These are phyloP conservation scores for Xiphorhynchus elegans DNA, from an alignment of 2,113 vertebrate genomes.

Conservation along the genomic window DNA sequence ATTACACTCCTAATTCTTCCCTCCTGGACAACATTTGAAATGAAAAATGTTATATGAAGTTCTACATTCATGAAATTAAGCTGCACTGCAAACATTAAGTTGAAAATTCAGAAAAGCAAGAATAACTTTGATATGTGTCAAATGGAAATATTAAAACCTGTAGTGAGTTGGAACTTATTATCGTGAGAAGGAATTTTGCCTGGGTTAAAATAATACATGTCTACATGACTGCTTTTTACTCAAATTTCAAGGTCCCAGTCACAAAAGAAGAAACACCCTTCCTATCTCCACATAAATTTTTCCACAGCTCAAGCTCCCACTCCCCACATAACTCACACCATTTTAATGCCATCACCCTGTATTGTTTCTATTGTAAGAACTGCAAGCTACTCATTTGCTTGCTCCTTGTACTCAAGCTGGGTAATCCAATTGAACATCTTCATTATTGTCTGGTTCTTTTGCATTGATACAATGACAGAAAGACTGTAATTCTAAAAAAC, in stretches of 20 bases:
- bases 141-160: background rate
- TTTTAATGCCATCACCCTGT: background rate
- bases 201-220: background rate
- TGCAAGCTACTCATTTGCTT: background rate
- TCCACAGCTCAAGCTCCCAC: background rate
- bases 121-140: background rate
- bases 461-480: background rate
- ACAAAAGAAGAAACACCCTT: background rate
- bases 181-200: background rate
- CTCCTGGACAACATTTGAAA: background rate
- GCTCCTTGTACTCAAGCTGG: background rate
- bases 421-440: background rate
- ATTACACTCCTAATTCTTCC: background rate
- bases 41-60: background rate
- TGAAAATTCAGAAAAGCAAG: background rate
- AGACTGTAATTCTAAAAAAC: background rate
- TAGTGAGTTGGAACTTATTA: background rate
- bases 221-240: background rate
- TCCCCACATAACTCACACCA: background rate
- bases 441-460: background rate
- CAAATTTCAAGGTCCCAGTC: background rate
- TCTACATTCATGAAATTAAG: background rate
- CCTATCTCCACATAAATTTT: background rate
- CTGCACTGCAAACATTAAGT: background rate
- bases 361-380: background rate